phyloP scores from a whole-genome alignment of 2,797 vertebrate genomes.

The Alauda arvensis region DNA sequence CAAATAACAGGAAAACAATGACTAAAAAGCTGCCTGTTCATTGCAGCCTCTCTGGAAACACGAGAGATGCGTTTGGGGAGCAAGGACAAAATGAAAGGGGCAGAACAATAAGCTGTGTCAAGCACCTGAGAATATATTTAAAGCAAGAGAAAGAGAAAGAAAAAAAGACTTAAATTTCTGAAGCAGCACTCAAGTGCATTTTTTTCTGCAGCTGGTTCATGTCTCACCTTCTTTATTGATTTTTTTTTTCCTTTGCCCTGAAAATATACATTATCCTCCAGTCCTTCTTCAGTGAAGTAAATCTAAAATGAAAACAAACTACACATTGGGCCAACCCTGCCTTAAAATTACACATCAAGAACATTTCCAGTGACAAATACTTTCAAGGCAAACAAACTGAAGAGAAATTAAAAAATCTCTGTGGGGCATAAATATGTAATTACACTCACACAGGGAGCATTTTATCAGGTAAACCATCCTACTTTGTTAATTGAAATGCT shows the following conservation, averaged over 20 bases:
- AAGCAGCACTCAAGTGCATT: conserved; percentile 40
- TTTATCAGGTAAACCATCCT: conserved; percentile 86
- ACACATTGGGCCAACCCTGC: conserved; percentile 60
- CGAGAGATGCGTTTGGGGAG: not conserved
- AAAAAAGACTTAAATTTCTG: not conserved
- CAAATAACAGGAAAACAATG: not conserved
- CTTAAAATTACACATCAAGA: conserved; percentile 78
- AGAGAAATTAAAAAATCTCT: conserved; percentile 87
- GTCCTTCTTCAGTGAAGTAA: conserved; percentile 58
- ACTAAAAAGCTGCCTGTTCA: not conserved
- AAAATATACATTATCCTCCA: conserved; percentile 65
- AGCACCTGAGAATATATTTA: conserved; percentile 17
- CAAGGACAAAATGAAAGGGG: not conserved
- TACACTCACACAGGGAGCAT: conserved; percentile 84
- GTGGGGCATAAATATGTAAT: conserved; percentile 86
- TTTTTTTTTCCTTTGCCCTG: not conserved
- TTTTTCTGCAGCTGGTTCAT: conserved; percentile 25
- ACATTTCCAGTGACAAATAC: conserved; percentile 78
- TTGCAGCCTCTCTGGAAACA: not conserved
- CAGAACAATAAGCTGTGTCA: not conserved
- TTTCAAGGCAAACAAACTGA: conserved; percentile 84
- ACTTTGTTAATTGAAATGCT: conserved; percentile 84
- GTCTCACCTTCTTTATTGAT: conserved; percentile 43
- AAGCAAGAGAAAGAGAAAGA: not conserved
- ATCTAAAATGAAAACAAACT: conserved; percentile 73